Base-by-base conservation (phyloP, 2,797 vertebrate genomes). In the Anniella stebbinsi region DNA sequence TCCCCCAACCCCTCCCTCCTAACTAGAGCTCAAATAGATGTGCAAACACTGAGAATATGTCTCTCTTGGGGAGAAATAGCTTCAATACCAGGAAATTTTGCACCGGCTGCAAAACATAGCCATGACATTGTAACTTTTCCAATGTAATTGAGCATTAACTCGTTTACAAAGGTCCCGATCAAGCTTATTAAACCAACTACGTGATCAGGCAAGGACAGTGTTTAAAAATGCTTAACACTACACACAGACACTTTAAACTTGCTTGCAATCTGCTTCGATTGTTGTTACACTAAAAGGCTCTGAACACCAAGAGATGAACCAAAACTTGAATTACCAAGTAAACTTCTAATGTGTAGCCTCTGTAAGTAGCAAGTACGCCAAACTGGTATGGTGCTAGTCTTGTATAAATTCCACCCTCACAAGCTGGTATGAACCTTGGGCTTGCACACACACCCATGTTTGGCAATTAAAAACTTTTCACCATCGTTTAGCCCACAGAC, bases 121-220 rank as follows among this genome's bases (percentile, higher is more conserved):
- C 88, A 89, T 91, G 93, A 92, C 36, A 33, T 0, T 57, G 70
- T 2, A 93, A 90, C 87, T 25, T 81, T 17, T 81, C 85, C 87
- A 85, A 88, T 88, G 90, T 72, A 80, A 82, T 4, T 87, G 72
- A 88, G 57, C 45, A 36, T 60, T 80, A 78, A 87, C 88, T 93
- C 90, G 84, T 88, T 95, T 88, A 93, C 60, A 90, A 60, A 81
- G 2, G 1, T 1, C 60, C 87, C 84, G 88, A 93, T 77, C 48
- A 86, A 93, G 87, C 90, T 80, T 86, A 89, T 69, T 77, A 87
- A 89, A 86, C 60, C 86, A 92, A 75, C 60, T 3, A 91, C 67
- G 63, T 87, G 91, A 80, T 87, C 88, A 91, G 60, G 60, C 41
- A 88, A 93, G 92, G 86, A 88, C 51, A 92, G 41, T 70, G 33